Base-by-base conservation (phyloP, 2,888 invertebrate species). In the Lysandra coridon region DNA sequence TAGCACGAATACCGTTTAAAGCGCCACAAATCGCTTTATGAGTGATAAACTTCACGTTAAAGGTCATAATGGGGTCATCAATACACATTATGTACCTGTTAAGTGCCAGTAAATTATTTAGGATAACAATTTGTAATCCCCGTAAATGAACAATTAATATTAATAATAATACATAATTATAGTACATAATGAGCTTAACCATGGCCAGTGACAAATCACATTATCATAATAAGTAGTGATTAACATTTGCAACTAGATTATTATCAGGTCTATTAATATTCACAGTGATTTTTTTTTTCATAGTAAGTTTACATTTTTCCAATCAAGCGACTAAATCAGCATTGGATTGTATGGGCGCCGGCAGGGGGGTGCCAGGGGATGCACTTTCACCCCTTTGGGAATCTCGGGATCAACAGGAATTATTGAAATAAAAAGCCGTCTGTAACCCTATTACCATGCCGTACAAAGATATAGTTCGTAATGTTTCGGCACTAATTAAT, bases 1-100 rank as follows among this genome's bases (percentile, higher is more conserved):
- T 6, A 74, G n/a, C 23, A 44, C 6, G 5, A 74, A 37, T n/a
- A 44, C 6, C 44, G 23, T 74, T 74, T 73, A 73, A 40, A 73
- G 23, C 40, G n/a, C 73, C 69, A 73, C 69, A 78, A 78, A 84
- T 83, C 84, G 87, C 86, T 86, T 89, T 89, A 90, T 89, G 88
- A 89, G 86, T 87, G 86, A 86, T 86, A 88, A 90, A 84, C 81
- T 84, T 81, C 82, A 81, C 86, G 85, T 84, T 88, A 85, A 90
- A 89, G 88, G 86, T 86, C 89, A 87, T 91, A 91, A 91, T 91
- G 89, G 89, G 82, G 79, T 87, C 88, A 91, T 91, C 89, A 90
- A 91, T 92, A 89, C 86, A 86, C 86, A 92, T 92, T 87, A 87
- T 79, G 81, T 80, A 81, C 80, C 30, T 75, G 60, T 74, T 81